These are phyloP conservation scores for Zosterops borbonicus DNA, from an alignment of 2,113 vertebrate species.

Conservation along the genomic window DNA sequence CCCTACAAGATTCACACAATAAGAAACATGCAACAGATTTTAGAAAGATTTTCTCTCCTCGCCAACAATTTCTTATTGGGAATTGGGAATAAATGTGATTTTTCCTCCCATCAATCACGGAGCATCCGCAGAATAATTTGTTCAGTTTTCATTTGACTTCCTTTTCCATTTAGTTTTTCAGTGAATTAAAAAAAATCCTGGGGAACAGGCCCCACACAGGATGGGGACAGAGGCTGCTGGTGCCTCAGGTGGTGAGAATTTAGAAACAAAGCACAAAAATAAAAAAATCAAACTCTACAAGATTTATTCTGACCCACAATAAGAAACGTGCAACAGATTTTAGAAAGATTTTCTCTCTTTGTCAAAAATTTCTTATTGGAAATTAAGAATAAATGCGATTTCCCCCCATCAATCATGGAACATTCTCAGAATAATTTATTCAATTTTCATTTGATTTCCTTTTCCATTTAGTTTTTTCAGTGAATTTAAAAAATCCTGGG, in stretches of 20 bases:
- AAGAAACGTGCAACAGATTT: not conserved
- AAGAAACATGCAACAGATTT: not conserved
- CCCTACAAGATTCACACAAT: not conserved
- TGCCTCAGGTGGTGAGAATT: not conserved
- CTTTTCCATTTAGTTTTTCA: too few relatives aligned
- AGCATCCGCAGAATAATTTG: too few relatives aligned
- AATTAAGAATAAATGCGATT: not conserved
- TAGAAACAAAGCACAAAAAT: not conserved
- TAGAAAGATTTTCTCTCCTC: too few relatives aligned
- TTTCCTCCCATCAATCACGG: too few relatives aligned
- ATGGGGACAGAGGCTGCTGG: not conserved
- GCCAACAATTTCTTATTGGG: too few relatives aligned
- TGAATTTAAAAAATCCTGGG: not conserved
- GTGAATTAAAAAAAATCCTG: too few relatives aligned
- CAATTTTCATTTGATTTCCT: not conserved
- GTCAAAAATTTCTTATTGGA: not conserved
- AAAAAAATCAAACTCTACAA: not conserved
- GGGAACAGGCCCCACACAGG: too few relatives aligned
- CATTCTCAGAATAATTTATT: not conserved
- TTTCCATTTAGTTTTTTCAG: not conserved
- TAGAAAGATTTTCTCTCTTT: not conserved
- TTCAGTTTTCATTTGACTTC: too few relatives aligned
- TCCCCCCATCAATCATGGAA: not conserved
- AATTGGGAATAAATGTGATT: too few relatives aligned
- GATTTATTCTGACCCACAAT: not conserved